Evolutionary conservation across 2,797 vertebrate genomes (phyloP), one percentile per base, ranked within the genome.

Genomic region (Gallirallus australis): DNA sequence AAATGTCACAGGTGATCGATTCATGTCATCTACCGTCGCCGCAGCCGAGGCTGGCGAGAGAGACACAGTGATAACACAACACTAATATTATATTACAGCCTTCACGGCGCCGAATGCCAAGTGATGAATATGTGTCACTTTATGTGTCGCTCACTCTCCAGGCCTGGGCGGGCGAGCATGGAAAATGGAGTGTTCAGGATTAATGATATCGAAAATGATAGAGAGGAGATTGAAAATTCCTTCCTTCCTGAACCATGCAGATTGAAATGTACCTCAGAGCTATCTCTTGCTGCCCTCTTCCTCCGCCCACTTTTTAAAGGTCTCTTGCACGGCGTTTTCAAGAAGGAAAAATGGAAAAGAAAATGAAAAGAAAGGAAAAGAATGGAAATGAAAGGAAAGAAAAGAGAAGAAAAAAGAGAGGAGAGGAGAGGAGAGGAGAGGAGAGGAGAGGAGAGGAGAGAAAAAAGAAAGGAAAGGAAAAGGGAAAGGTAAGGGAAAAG

Each of bases 171-270:
- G 98, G 99, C 99, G 99, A 99, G 99, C 98, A 98, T 99, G 98
- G 98, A 99, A 99, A 99, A 99, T 99, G 98, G 98, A 98, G 98
- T 99, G 98, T 98, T 98, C 98, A 98, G 99, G 98, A 99, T 99
- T 99, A 99, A 99, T 99, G 99, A 99, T 99, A 99, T 99, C 97
- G 99, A 99, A 99, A 99, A 99, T 99, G 99, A 99, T 99, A 99
- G 99, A 99, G 98, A 98, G 98, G 98, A 99, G 99, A 99, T 99
- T 99, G 99, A 99, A 99, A 99, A 99, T 99, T 98, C 99, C 98
- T 99, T 99, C 99, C 98, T 98, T 99, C 98, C 98, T 99, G 99
- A 99, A 99, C 99, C 99, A 98, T 98, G 98, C 98, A 98, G 98
- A 98, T 98, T 99, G 98, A 98, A 98, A 98, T 98, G 98, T 98